phyloP scores from a whole-genome alignment of 2,113 vertebrate genomes.

The Gobio gobio region DNA sequence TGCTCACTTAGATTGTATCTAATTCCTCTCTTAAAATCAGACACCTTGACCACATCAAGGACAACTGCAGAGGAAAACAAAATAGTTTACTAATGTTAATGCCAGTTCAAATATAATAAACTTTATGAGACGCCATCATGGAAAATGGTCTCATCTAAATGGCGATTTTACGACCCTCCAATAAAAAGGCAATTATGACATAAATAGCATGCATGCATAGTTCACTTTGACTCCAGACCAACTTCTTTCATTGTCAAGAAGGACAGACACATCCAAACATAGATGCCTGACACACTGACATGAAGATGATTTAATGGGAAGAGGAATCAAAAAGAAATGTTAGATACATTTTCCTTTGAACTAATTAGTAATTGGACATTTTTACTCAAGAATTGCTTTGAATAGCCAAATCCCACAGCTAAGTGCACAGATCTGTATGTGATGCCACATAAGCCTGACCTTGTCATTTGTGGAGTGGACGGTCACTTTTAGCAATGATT shows the following conservation, averaged over 20 bases:
- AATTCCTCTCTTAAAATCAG: background rate
- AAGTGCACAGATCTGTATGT: background rate
- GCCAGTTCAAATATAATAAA: slow-evolving; percentile 18
- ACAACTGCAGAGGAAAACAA: background rate
- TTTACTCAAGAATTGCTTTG: background rate
- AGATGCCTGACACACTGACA: slow-evolving; percentile 23
- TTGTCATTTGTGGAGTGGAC: background rate
- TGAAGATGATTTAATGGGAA: slow-evolving; percentile 14
- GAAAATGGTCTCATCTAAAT: background rate
- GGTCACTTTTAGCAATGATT: background rate
- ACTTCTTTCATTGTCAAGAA: slow-evolving; percentile 10
- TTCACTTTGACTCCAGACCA: background rate
- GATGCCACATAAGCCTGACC: background rate
- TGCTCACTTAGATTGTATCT: background rate
- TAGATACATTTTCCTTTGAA: background rate
- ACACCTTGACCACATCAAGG: background rate
- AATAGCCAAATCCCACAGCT: background rate
- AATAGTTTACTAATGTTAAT: background rate
- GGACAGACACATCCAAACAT: background rate
- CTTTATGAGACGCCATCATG: background rate
- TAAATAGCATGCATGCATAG: background rate
- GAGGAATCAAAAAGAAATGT: background rate
- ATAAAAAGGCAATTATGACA: background rate
- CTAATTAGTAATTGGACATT: background rate
- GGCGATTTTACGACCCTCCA: background rate